These are phyloP conservation scores for Boulengeromyrus knoepffleri DNA, from an alignment of 2,113 vertebrate genomes.

Conservation along the genomic window DNA sequence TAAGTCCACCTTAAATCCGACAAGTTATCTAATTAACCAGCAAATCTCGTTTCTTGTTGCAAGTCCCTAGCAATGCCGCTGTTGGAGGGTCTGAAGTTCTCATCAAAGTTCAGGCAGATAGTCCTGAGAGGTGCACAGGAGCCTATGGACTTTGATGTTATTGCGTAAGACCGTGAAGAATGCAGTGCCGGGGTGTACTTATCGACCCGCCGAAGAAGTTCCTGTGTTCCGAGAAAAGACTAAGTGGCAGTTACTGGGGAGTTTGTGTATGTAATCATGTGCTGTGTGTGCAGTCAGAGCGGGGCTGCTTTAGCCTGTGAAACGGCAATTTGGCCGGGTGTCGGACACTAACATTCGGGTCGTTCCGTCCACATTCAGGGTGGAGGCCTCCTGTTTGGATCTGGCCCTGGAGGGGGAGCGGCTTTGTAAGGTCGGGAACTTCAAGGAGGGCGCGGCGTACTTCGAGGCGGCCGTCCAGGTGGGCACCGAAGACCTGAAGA, in stretches of 20 bases:
- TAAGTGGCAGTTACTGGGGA: not conserved
- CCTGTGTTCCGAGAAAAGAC: not conserved
- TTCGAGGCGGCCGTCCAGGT: conserved; percentile 93
- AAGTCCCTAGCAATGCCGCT: not conserved
- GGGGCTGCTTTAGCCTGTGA: not conserved
- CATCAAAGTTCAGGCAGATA: not conserved
- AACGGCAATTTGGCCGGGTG: not conserved
- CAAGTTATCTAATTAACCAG: not conserved
- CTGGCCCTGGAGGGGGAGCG: conserved; percentile 90
- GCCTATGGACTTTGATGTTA: not conserved
- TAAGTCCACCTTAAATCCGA: not conserved
- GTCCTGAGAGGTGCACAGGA: not conserved
- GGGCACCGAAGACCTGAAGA: conserved; percentile 93
- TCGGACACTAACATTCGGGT: not conserved
- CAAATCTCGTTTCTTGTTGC: not conserved
- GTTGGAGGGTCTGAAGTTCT: not conserved
- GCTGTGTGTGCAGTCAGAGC: not conserved
- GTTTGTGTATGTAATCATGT: not conserved
- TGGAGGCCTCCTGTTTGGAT: conserved; percentile 94
- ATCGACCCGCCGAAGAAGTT: not conserved
- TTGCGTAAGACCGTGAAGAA: not conserved
- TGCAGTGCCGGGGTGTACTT: not conserved
- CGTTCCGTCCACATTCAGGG: conserved; percentile 55
- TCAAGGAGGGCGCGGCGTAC: conserved; percentile 83
- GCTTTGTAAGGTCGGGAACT: conserved; percentile 88